Evolutionary conservation across 2,888 invertebrate species (phyloP).

Genomic region (Orthosia incerta): DNA sequence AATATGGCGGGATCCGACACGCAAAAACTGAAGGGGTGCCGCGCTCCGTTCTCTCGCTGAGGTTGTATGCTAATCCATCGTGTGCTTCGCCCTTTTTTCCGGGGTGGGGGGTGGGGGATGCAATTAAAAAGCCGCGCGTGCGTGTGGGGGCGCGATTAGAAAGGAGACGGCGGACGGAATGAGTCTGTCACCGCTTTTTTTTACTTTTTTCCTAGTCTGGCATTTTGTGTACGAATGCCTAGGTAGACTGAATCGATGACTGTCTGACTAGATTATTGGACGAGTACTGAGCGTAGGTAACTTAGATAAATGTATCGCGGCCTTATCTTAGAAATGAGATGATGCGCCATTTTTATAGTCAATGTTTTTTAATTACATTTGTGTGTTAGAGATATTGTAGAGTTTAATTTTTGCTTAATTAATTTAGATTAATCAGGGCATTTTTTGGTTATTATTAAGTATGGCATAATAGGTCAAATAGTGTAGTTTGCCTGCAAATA

Average conservation of each 20-base stretch:
- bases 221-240: constrained; percentile 69
- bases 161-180: constrained; percentile 88
- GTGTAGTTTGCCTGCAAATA: not conserved
- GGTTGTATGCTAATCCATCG: constrained; percentile 91
- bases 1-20: constrained; percentile 87
- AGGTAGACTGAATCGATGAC: constrained; percentile 67
- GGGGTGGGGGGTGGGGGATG: constrained; percentile 86
- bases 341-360: constrained; percentile 56
- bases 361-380: constrained; percentile 58
- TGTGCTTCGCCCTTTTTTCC: constrained; percentile 88
- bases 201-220: constrained; percentile 90
- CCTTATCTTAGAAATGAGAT: constrained; percentile 65
- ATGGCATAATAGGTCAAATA: not conserved
- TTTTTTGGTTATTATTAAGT: constrained; percentile 1
- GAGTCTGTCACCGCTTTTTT: constrained; percentile 87
- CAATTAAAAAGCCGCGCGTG: constrained; percentile 91
- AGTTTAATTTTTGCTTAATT: constrained; percentile 20
- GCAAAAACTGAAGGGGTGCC: constrained; percentile 90
- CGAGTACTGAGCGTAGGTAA: constrained; percentile 57
- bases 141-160: constrained; percentile 90
- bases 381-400: constrained; percentile 30
- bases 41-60: constrained; percentile 82
- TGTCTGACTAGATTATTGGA: constrained; percentile 64
- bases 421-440: constrained; percentile 3
- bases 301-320: constrained; percentile 61